Evolutionary conservation across 2,888 invertebrate genomes (phyloP), one percentile per base, ranked within the genome.

Genomic region (Pristionchus mayeri): DNA sequence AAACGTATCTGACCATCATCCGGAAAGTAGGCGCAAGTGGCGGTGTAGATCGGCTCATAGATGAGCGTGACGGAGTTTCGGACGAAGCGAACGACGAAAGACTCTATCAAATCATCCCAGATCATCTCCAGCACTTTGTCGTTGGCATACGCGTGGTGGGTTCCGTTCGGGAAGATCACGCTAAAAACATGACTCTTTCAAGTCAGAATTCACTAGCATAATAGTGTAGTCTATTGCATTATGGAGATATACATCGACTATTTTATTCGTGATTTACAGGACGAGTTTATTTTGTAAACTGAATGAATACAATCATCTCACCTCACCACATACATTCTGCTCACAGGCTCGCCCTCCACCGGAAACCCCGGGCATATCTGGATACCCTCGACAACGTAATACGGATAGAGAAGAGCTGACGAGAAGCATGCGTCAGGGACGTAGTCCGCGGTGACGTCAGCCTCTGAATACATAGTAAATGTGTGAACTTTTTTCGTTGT

Each of bases 121-220:
- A 13, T 3, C 60, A 60, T 60, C 30, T 60, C 60, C 30, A 60
- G 30, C 30, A 60, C 60, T 30, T 30, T 27, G 13, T 60, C 60
- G 13, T 60, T 60, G 9, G 60, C 60, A 16, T 30, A 60, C 1
- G 60, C 4, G 30, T 30, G 60, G 13, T 60, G 30, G 11, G 60
- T 60, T 27, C 60, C 60, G 30, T 60, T 60, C 3, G 60, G 60
- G 60, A 60, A 60, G 60, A 60, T 60, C 24, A 60, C 60, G 16
- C 60, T 60, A 13, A 60, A 13, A n/a, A 3, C 11, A 54, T 24
- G 1, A 24, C n/a, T n/a, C n/a, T n/a, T n/a, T n/a, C n/a, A n/a
- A n/a, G n/a, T n/a, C n/a, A n/a, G n/a, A n/a, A n/a, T n/a, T n/a
- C n/a, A n/a, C n/a, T n/a, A n/a, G n/a, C n/a, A n/a, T n/a, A n/a